These are phyloP conservation scores for Heliangelus exortis DNA, from an alignment of 2,797 vertebrate genomes.

Conservation along the genomic window DNA sequence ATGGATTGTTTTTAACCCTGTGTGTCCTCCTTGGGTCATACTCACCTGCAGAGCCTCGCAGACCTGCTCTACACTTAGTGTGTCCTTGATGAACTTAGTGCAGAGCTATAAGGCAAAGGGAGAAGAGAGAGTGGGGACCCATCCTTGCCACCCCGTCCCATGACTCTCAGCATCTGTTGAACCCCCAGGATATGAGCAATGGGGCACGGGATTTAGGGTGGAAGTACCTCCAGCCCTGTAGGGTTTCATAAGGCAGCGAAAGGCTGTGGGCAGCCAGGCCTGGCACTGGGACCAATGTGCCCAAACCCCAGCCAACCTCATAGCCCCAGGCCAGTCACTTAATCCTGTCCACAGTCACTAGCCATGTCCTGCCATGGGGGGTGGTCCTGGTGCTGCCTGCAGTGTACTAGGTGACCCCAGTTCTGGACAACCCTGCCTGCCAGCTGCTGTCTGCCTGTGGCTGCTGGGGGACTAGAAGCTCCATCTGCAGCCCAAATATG, in stretches of 20 bases:
- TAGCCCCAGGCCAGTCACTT: not conserved
- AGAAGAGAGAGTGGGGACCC: accelerated
- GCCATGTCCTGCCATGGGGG: not conserved
- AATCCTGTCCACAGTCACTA: not conserved
- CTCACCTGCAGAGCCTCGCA: constrained; percentile 72
- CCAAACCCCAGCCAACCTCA: not conserved
- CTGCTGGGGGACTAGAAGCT: not conserved
- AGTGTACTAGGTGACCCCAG: not conserved
- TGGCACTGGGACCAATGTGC: not conserved
- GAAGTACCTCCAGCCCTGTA: not conserved
- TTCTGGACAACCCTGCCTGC: not conserved
- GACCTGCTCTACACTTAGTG: constrained; percentile 55
- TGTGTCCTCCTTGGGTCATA: not conserved
- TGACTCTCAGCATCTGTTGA: not conserved
- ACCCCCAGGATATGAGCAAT: not conserved
- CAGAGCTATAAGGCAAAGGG: constrained; percentile 51
- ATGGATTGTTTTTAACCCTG: not conserved
- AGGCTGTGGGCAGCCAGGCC: not conserved
- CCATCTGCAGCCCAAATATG: accelerated
- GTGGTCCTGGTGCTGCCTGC: not conserved
- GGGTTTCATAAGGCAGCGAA: not conserved
- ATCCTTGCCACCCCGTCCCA: accelerated
- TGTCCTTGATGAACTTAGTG: constrained; percentile 63
- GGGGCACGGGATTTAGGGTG: not conserved
- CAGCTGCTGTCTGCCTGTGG: not conserved